Conservation (phyloP, 2,113 vertebrate species). For the Callionymus lyra region DNA sequence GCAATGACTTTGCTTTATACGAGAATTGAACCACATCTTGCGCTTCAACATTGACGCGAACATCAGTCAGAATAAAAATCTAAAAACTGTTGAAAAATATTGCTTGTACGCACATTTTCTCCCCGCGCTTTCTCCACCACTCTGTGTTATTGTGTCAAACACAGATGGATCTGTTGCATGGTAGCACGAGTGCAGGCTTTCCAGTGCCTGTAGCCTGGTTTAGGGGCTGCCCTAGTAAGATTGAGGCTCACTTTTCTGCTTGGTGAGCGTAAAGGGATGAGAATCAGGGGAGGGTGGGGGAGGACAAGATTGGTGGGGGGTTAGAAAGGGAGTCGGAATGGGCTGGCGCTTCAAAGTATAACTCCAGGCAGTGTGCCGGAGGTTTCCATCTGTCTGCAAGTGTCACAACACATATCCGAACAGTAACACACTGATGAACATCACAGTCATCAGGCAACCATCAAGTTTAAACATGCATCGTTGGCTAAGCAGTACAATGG, state of each 20-base stretch:
- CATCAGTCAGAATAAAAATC: no score
- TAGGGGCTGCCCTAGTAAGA: constrained; percentile 34
- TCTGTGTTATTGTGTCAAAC: constrained; percentile 49
- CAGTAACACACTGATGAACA: constrained; percentile 27
- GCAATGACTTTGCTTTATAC: no score
- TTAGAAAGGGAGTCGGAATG: constrained; percentile 1
- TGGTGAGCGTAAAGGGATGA: constrained; percentile 21
- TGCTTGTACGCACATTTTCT: no score
- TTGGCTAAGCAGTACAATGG: constrained; percentile 4
- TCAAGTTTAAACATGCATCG: constrained; percentile 5
- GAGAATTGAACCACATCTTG: no score
- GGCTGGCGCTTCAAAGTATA: constrained; percentile 38
- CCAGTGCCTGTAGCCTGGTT: constrained; percentile 50
- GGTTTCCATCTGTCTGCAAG: constrained; percentile 59
- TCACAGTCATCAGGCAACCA: constrained; percentile 17
- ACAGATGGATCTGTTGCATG: constrained; percentile 35
- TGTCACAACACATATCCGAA: constrained; percentile 29
- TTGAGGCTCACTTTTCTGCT: constrained; percentile 46
- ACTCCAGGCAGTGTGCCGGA: constrained; percentile 47
- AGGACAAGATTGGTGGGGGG: constrained; percentile 6
- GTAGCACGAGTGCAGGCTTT: constrained; percentile 35
- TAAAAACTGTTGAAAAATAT: no score
- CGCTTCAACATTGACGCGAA: no score
- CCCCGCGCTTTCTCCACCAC: constrained; percentile 20
- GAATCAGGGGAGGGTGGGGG: background rate